Conservation (phyloP, 2,888 invertebrate genomes). For the Leucozona laternaria region DNA sequence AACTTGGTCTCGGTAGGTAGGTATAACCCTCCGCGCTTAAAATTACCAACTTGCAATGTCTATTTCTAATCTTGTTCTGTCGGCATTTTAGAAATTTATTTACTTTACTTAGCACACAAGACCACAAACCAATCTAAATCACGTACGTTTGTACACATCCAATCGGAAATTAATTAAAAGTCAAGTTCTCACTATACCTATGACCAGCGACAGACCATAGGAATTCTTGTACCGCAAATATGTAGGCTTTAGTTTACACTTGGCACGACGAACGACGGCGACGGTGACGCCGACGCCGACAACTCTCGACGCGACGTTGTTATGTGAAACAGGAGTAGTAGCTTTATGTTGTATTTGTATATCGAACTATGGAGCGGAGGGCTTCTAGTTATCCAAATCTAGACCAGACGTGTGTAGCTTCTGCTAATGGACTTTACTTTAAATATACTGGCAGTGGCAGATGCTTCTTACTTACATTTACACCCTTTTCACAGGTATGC, state of each 20-base stretch:
- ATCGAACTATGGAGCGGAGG: background rate
- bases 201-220: too few species aligned
- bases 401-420: background rate
- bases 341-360: constrained; percentile 11
- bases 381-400: constrained; percentile 39
- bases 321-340: constrained; percentile 27
- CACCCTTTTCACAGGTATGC: constrained; percentile 9
- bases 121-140: constrained; percentile 55
- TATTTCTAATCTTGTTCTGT: constrained; percentile 68
- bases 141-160: constrained; percentile 49
- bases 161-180: constrained; percentile 72
- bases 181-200: constrained; percentile 52
- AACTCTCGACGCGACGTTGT: background rate
- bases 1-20: background rate
- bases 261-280: background rate
- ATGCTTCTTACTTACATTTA: background rate
- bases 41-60: constrained; percentile 57
- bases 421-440: constrained; percentile 32
- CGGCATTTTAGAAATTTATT: constrained; percentile 68
- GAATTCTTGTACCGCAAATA: constrained; percentile 23
- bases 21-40: constrained; percentile 4
- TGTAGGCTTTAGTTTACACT: constrained; percentile 14
- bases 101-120: constrained; percentile 43
- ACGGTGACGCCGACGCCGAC: background rate
- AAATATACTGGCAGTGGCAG: background rate